Evolutionary conservation across 2,888 invertebrate genomes (phyloP), one percentile per base, ranked within the genome.

Genomic region (Carpatolechia fugitivella): DNA sequence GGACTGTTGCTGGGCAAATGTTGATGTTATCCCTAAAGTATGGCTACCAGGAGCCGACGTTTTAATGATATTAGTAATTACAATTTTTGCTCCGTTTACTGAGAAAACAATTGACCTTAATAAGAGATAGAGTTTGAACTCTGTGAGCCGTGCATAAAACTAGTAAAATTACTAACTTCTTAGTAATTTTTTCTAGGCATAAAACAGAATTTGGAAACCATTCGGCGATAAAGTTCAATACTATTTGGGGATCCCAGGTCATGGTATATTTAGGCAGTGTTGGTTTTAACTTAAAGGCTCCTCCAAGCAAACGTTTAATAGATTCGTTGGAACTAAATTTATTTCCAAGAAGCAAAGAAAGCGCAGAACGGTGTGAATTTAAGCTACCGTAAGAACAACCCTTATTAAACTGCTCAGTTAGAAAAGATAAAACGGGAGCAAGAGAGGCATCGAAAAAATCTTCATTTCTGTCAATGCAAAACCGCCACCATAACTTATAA

Each of bases 231-330:
- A 44, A 46, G 44, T 66, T 55, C 20, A 71, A 46, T 3, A 68
- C 66, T 1, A 59, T 2, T 41, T 67, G 50, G 5, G 68, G 68
- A 33, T 72, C 62, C 69, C 70, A 72, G 0, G 64, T 69, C 4
- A 18, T 14, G 0, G 29, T 54, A 33, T 71, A 72, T 47, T 70
- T 72, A 1, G 70, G 68, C 5, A 6, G 24, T 3, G 29, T 18
- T 4, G 70, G 70, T 48, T 61, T 68, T 16, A 59, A 33, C 57
- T 57, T 70, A 51, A 52, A 73, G 0, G 54, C 52, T 4, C 67
- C 71, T 59, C 68, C 69, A 0, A 72, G 29, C 1, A 69, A 48
- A 0, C 68, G 47, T 47, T 63, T 71, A 1, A 68, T 38, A 0
- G 24, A 8, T 3, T 63, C 60, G 10, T 70, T 54, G 10, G 56